Base-by-base conservation (phyloP, 2,113 vertebrate species). In the Riparia riparia region DNA sequence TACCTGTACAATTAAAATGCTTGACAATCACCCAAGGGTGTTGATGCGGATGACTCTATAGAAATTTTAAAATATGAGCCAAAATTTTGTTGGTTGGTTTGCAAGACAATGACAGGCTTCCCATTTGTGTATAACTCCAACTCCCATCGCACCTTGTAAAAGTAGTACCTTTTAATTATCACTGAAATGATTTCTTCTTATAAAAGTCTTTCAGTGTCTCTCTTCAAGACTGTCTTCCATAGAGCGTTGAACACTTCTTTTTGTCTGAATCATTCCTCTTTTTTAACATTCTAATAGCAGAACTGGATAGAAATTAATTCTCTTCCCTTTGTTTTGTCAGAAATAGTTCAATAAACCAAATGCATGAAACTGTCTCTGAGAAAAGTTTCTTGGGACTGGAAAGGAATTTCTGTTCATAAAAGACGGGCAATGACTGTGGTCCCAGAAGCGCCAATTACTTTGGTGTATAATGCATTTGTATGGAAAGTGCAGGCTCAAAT, bases 341-440 rank as follows among this genome's bases (percentile, higher is more conserved):
- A 89, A 89, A 78, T 83, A 28, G 17, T 65, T 89, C 26, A 47
- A 42, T 69, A 86, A 90, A 78, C 13, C 3, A 82, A 78, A 81
- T 50, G 4, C 45, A 74, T 39, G 47, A 71, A 87, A 71, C 10
- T 72, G n/a, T 69, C 34, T 58, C 22, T 54, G 26, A 89, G 17
- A 80, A 76, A 86, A 77, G 9, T 82, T 94, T 82, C 47, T 54
- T 87, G 49, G 32, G 26, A 78, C 20, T 71, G 18, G 8, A 70
- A 86, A 78, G 29, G 34, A 87, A 84, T 86, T 89, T 89, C 29
- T 71, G 12, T 81, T 86, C 20, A 39, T 56, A 54, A 86, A 58
- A 82, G 61, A 21, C 37, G 2, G 2, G 17, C 22, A 61, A 92
- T 42, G 24, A 39, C 20, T 84, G 8, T 73, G 26, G 29, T 74